These are phyloP conservation scores for Chaenogobius annularis DNA, from an alignment of 2,113 vertebrate genomes.

Conservation along the genomic window DNA sequence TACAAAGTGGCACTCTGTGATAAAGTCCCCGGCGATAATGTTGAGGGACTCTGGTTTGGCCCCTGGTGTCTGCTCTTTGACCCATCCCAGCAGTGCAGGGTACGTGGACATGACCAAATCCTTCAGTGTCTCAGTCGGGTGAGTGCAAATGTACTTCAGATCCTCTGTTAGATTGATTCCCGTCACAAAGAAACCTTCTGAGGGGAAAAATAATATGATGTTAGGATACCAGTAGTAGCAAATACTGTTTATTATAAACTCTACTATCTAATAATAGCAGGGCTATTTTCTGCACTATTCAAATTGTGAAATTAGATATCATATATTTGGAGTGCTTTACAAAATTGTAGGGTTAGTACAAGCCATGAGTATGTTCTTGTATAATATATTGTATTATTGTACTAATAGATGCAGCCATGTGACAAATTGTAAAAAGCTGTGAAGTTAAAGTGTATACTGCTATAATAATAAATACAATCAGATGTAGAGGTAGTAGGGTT, in stretches of 20 bases:
- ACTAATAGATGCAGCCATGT: too few species aligned
- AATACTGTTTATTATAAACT: background rate
- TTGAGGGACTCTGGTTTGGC: constrained; percentile 63
- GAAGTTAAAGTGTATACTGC: background rate
- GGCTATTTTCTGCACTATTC: too few species aligned
- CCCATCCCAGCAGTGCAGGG: constrained; percentile 73
- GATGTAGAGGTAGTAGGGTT: background rate
- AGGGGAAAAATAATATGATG: constrained; percentile 10
- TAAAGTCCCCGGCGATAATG: constrained; percentile 81
- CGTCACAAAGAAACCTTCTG: constrained; percentile 80
- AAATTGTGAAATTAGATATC: too few species aligned
- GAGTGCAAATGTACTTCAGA: constrained; percentile 79
- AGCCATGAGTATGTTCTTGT: too few species aligned
- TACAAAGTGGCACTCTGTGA: constrained; percentile 73
- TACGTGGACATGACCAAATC: constrained; percentile 79
- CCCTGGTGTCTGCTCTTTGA: constrained; percentile 73
- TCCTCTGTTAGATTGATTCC: constrained; percentile 82
- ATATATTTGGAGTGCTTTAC: too few species aligned
- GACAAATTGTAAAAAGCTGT: background rate
- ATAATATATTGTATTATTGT: too few species aligned
- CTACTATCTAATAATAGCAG: background rate
- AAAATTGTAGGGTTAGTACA: too few species aligned
- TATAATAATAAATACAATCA: background rate
- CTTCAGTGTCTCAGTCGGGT: constrained; percentile 78
- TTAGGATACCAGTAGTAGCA: background rate